Conservation (phyloP, 2,113 vertebrate species). For the Ellobius talpinus region DNA sequence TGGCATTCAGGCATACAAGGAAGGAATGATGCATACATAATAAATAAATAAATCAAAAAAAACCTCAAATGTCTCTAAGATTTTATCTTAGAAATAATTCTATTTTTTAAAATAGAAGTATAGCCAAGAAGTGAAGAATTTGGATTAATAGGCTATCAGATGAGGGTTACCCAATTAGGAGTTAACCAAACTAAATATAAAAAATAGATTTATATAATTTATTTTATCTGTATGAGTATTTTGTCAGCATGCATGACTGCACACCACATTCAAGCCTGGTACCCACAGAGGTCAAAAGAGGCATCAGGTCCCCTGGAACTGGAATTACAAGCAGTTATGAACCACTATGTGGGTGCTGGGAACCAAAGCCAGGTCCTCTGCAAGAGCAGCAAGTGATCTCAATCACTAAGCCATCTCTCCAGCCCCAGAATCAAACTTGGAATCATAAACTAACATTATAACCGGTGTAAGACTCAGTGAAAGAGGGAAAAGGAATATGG, state of each 20-base stretch:
- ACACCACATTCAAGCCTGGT: not conserved
- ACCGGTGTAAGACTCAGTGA: not conserved
- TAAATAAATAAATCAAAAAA: not conserved
- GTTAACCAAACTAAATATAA: not conserved
- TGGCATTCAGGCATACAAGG: no score
- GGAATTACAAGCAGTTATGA: not conserved
- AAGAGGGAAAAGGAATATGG: not conserved
- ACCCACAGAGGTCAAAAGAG: not conserved
- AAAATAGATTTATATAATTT: not conserved
- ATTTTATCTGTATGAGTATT: not conserved
- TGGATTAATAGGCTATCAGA: not conserved
- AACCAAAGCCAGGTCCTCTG: not conserved
- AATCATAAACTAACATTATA: not conserved
- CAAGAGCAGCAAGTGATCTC: not conserved
- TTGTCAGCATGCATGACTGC: not conserved
- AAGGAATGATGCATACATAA: no score
- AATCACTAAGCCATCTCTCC: not conserved
- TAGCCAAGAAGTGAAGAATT: constrained; percentile 14
- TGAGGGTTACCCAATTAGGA: not conserved
- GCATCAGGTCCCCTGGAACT: no score
- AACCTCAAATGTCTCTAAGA: constrained; percentile 41
- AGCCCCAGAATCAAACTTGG: not conserved
- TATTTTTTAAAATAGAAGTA: constrained; percentile 37
- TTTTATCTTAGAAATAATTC: constrained; percentile 42
- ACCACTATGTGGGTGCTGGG: not conserved